Evolutionary conservation across 2,797 vertebrate genomes (phyloP).

Genomic region (Oophaga sylvatica): DNA sequence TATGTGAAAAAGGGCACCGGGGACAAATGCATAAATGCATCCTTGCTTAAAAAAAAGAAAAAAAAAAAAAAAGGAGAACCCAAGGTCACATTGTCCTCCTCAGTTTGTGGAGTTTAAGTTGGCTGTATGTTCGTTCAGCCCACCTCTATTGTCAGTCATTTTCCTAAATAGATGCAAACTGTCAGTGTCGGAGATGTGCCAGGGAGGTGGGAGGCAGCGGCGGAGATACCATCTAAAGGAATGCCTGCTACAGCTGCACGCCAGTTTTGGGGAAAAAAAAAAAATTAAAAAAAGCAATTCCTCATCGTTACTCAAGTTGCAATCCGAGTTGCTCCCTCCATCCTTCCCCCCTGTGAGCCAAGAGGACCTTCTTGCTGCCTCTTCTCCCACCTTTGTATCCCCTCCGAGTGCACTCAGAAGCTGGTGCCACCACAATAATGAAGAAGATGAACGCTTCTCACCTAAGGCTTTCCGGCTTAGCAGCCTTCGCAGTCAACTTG

Average conservation of each 20-base stretch:
- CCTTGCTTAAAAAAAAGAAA: conserved; percentile 26
- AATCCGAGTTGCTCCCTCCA: conserved; percentile 61
- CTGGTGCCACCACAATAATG: conserved; percentile 55
- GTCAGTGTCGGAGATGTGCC: conserved; percentile 33
- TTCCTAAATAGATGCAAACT: conserved; percentile 40
- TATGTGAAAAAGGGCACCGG: not conserved
- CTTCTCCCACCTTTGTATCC: conserved; percentile 59
- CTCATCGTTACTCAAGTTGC: conserved; percentile 66
- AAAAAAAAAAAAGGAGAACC: conserved; percentile 64
- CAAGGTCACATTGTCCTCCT: conserved; percentile 75
- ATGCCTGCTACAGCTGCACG: conserved; percentile 65
- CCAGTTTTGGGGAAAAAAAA: conserved; percentile 66
- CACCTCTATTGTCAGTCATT: conserved; percentile 25
- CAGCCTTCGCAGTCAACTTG: conserved; percentile 65
- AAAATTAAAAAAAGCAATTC: conserved; percentile 66
- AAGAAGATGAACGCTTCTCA: conserved; percentile 65
- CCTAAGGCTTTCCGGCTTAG: conserved; percentile 66
- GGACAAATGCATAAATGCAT: not conserved
- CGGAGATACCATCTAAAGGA: conserved; percentile 69
- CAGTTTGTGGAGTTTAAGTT: conserved; percentile 27
- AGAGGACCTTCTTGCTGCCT: conserved; percentile 62
- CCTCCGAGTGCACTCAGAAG: conserved; percentile 18
- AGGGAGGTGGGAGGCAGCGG: conserved; percentile 60
- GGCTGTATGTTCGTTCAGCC: not conserved
- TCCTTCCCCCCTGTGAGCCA: conserved; percentile 61